Evolutionary conservation across 2,888 invertebrate species (phyloP).

Genomic region (Cheilosia variabilis): DNA sequence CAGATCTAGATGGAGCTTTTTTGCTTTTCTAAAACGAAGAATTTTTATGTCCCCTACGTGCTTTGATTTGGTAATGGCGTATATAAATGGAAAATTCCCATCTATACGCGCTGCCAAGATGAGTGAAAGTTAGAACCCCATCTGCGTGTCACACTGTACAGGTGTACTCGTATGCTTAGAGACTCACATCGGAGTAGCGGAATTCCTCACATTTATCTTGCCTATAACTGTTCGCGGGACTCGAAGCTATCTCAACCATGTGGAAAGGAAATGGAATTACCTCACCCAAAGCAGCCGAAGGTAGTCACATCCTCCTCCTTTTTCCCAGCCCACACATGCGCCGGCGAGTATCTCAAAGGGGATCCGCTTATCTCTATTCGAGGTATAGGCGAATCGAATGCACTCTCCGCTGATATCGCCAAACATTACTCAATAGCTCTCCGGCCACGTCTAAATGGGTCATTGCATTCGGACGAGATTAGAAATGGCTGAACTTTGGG

Average conservation of each 20-base stretch:
- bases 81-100: neutral
- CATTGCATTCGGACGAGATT: conserved; percentile 58
- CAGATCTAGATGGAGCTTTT: neutral
- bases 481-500: conserved; percentile 46
- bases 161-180: neutral
- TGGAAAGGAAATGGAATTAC: conserved; percentile 54
- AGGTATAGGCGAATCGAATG: conserved; percentile 55
- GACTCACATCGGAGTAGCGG: conserved; percentile 12
- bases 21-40: conserved; percentile 2
- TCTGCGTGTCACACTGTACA: conserved; percentile 25
- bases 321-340: conserved; percentile 53
- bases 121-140: conserved; percentile 9
- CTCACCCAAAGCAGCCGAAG: conserved; percentile 66
- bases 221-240: conserved; percentile 52
- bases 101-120: neutral
- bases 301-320: conserved; percentile 66
- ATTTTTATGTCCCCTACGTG: conserved; percentile 38
- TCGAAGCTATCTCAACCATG: conserved; percentile 6
- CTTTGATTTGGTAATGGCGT: neutral
- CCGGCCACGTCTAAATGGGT: conserved; percentile 48
- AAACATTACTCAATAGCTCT: conserved; percentile 52
- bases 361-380: conserved; percentile 36
- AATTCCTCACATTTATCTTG: conserved; percentile 55
- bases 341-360: conserved; percentile 21
- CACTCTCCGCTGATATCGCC: conserved; percentile 29